Percentiles rank a stretch among this genome's conserved stretches.
These are phyloP conservation scores for Tursiops truncatus DNA, from an alignment of 2,113 vertebrate species.

Conservation along the genomic window DNA sequence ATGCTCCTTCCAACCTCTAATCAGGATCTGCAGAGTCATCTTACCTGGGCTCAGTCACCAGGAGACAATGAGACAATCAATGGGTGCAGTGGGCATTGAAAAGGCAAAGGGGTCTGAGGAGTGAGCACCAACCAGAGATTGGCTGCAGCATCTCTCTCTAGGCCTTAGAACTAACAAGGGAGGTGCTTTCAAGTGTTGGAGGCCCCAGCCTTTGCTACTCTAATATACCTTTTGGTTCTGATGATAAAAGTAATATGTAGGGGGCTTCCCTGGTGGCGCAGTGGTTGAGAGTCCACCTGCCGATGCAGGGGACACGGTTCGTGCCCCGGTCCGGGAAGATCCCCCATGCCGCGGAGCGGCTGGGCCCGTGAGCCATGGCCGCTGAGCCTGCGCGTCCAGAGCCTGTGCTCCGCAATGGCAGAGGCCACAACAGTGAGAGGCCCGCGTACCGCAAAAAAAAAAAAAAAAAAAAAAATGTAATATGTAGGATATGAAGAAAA, in stretches of 20 bases:
- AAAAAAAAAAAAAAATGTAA: background rate
- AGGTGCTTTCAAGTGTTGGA: background rate
- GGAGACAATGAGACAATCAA: background rate
- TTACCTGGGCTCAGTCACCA: background rate
- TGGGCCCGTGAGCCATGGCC: no score
- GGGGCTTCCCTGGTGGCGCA: background rate
- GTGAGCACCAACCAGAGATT: background rate
- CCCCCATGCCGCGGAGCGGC: no score
- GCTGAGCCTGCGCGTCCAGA: no score
- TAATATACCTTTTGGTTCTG: background rate
- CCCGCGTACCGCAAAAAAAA: no score
- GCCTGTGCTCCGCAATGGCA: rapidly evolving
- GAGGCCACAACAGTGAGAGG: no score
- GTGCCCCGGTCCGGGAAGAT: no score
- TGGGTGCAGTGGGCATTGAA: background rate
- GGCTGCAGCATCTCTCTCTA: background rate
- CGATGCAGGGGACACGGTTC: no score
- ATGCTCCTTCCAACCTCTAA: background rate
- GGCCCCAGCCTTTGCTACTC: background rate
- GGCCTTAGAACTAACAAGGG: background rate
- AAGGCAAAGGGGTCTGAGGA: background rate
- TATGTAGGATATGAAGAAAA: background rate
- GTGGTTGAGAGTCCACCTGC: no score
- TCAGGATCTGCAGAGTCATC: background rate
- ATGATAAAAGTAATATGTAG: background rate